These are phyloP conservation scores for Nemotelus nigrinus DNA, from an alignment of 2,888 invertebrate species.

Conservation along the genomic window DNA sequence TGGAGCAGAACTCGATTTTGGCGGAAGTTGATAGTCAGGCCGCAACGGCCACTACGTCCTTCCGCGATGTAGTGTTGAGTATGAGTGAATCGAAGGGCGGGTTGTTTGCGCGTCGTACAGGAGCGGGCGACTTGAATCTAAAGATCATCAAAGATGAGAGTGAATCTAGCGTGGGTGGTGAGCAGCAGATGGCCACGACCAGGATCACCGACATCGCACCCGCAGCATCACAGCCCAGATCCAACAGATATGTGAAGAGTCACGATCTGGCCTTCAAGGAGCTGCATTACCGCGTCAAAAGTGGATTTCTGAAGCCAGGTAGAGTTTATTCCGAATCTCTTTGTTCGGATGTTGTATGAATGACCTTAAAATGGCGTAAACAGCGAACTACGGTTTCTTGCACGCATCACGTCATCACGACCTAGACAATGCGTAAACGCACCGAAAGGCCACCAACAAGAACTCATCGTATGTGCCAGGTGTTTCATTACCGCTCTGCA, in stretches of 20 bases:
- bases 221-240: slow-evolving; percentile 3
- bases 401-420: too few species aligned
- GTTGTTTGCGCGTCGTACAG: slow-evolving; percentile 18
- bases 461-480: too few species aligned
- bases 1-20: slow-evolving; percentile 15
- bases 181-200: neutral
- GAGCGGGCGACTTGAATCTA: slow-evolving; percentile 8
- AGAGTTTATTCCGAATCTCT: neutral
- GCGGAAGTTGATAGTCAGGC: slow-evolving; percentile 3
- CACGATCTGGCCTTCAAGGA: slow-evolving; percentile 36
- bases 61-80: slow-evolving; percentile 19
- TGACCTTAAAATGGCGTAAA: neutral
- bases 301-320: slow-evolving; percentile 40
- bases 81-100: slow-evolving; percentile 26
- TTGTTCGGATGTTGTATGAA: neutral
- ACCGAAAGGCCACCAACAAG: too few species aligned
- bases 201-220: neutral
- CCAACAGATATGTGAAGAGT: slow-evolving; percentile 34
- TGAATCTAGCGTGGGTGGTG: neutral
- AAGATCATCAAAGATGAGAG: slow-evolving; percentile 20
- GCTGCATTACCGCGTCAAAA: slow-evolving; percentile 32
- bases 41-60: slow-evolving; percentile 15
- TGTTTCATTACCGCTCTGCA: too few species aligned
- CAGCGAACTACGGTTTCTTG: neutral
- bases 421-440: too few species aligned